A percentile compares a stretch with the other conserved stretches of the same genome.
These are phyloP conservation scores for Salvelinus namaycush DNA, from an alignment of 2,113 vertebrate genomes.

Conservation along the genomic window DNA sequence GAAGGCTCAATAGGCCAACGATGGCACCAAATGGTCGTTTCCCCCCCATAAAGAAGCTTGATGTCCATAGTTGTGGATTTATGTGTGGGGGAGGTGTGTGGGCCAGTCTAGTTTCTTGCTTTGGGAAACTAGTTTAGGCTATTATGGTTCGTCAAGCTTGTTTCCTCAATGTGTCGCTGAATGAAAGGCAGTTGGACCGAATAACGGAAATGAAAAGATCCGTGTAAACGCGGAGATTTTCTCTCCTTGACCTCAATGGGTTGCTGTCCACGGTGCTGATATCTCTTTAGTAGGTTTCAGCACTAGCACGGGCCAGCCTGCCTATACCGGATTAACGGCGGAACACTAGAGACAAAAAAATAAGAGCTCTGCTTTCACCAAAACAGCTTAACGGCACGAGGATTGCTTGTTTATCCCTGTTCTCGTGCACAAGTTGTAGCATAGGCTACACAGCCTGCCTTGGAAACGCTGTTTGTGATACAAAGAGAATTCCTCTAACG, in stretches of 20 bases:
- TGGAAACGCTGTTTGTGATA: background rate
- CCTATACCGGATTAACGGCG: constrained; percentile 52
- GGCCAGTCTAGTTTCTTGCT: background rate
- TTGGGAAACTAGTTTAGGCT: background rate
- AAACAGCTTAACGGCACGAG: constrained; percentile 40
- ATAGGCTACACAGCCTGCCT: too few species aligned
- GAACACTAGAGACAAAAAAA: constrained; percentile 36
- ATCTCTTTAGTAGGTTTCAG: too few species aligned
- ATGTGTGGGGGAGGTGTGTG: background rate
- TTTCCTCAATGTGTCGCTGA: too few species aligned
- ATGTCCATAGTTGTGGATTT: background rate
- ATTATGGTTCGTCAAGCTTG: background rate
- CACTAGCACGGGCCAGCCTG: constrained; percentile 18
- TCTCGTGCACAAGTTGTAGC: constrained; percentile 19
- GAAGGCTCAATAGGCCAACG: background rate
- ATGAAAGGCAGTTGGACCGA: background rate
- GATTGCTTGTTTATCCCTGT: constrained; percentile 20
- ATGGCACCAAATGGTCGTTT: background rate
- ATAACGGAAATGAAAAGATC: background rate
- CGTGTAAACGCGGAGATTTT: background rate
- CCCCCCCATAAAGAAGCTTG: background rate
- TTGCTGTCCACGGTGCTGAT: constrained; percentile 77
- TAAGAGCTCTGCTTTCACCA: constrained; percentile 41
- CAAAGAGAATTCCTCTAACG: background rate
- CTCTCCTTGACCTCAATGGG: background rate